Conservation (phyloP, 2,797 vertebrate species). For the Lemur catta region DNA sequence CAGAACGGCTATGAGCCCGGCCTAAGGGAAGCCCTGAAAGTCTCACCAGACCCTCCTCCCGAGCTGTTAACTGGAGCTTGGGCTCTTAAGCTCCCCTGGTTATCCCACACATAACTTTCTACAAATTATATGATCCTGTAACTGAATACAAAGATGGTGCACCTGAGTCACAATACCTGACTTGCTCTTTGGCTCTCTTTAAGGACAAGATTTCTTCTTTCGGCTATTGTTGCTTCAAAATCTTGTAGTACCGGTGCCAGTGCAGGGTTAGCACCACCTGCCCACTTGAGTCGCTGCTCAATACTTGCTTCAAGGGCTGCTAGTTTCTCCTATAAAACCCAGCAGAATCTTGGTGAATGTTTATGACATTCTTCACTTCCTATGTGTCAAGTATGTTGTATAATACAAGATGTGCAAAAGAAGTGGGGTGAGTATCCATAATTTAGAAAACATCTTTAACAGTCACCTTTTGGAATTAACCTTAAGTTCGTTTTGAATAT, state of each 20-base stretch:
- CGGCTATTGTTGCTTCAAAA: constrained; percentile 97
- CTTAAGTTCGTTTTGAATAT: not conserved
- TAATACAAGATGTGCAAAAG: not conserved
- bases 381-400: not conserved
- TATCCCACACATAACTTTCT: not conserved
- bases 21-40: not conserved
- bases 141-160: not conserved
- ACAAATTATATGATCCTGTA: not conserved
- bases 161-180: constrained; percentile 85
- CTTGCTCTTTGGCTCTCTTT: constrained; percentile 95
- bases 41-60: not conserved
- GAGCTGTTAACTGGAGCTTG: not conserved
- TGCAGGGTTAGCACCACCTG: constrained; percentile 97
- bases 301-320: constrained; percentile 96
- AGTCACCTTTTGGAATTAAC: not conserved
- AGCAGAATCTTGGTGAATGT: not conserved
- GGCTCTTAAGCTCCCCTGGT: not conserved
- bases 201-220: constrained; percentile 93
- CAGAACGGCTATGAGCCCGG: not conserved
- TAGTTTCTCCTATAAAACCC: constrained; percentile 91
- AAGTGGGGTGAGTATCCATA: not conserved
- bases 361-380: not conserved
- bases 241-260: constrained; percentile 96
- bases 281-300: constrained; percentile 98
- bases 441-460: constrained; percentile 26